Conservation (phyloP, 1,140 invertebrate species). For the Saccostrea glomerata region DNA sequence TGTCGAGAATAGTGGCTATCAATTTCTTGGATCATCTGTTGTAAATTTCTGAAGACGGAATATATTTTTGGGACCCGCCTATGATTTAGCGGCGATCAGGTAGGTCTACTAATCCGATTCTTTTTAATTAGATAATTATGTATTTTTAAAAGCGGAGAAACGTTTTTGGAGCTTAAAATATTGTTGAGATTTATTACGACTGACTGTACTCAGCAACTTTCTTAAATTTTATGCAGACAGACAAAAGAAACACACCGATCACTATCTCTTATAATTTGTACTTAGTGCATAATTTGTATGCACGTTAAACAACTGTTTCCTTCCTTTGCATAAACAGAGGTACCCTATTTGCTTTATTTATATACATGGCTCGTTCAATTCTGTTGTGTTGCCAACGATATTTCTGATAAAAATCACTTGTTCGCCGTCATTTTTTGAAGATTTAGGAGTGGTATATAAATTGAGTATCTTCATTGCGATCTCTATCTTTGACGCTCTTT, state of each 20-base stretch:
- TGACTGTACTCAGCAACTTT: not conserved
- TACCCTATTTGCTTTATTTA: constrained; percentile 20
- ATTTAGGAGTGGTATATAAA: constrained; percentile 24
- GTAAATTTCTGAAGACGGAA: not conserved
- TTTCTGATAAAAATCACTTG: constrained; percentile 32
- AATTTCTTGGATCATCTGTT: not conserved
- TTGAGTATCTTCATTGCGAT: not conserved
- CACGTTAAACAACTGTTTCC: constrained; percentile 11
- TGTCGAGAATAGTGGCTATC: not conserved
- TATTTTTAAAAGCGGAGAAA: not conserved
- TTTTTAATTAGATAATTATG: not conserved
- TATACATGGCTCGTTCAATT: not conserved
- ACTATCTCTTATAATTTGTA: constrained; percentile 7
- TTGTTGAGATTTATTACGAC: not conserved
- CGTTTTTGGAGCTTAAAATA: not conserved
- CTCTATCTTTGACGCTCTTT: not conserved
- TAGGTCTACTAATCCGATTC: not conserved
- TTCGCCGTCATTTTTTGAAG: not conserved
- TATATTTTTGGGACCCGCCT: not conserved
- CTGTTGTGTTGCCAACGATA: constrained; percentile 14
- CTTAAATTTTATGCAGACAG: constrained; percentile 23
- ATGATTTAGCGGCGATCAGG: not conserved
- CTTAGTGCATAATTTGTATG: constrained; percentile 20
- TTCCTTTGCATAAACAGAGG: not conserved
- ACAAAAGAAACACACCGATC: constrained; percentile 15